A percentile compares a stretch with the other conserved stretches of the same genome.
Conservation (phyloP, 1,140 invertebrate species). For the Euura saliciscinereae region DNA sequence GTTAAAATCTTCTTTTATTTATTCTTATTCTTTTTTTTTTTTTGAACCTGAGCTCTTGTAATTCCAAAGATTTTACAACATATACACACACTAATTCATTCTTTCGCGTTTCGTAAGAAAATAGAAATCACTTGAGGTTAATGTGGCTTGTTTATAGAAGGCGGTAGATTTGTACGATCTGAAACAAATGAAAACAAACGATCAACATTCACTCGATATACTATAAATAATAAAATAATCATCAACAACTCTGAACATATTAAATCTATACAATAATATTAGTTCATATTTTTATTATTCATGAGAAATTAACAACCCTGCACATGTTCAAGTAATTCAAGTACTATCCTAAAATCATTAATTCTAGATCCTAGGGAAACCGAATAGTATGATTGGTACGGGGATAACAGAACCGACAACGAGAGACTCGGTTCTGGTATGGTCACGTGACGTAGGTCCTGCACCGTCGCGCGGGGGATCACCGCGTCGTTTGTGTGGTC, state of each 20-base stretch:
- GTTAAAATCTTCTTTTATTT: constrained; percentile 18
- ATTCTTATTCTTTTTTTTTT: constrained; percentile 19
- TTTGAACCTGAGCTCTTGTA: constrained; percentile 30
- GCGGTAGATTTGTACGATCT: constrained; percentile 64
- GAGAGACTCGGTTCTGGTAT: background rate
- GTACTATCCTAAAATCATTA: too few relatives aligned
- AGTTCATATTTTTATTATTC: too few relatives aligned
- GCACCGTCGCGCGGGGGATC: background rate
- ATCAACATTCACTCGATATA: too few relatives aligned
- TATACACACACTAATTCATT: constrained; percentile 61
- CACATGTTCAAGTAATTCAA: too few relatives aligned
- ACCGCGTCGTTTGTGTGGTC: too few relatives aligned
- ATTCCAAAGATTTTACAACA: constrained; percentile 39
- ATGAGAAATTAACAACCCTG: too few relatives aligned
- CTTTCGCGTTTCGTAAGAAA: constrained; percentile 59
- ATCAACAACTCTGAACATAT: too few relatives aligned
- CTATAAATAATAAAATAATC: too few relatives aligned
- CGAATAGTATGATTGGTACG: too few relatives aligned
- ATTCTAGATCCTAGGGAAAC: too few relatives aligned
- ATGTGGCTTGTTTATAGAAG: constrained; percentile 60
- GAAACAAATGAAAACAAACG: constrained; percentile 38
- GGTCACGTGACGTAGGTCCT: constrained; percentile 1
- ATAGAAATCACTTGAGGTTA: constrained; percentile 64
- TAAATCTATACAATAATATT: too few relatives aligned
- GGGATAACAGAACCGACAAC: too few relatives aligned